These are phyloP conservation scores for Agrochola lychnidis DNA, from an alignment of 2,888 invertebrate genomes.

Conservation along the genomic window DNA sequence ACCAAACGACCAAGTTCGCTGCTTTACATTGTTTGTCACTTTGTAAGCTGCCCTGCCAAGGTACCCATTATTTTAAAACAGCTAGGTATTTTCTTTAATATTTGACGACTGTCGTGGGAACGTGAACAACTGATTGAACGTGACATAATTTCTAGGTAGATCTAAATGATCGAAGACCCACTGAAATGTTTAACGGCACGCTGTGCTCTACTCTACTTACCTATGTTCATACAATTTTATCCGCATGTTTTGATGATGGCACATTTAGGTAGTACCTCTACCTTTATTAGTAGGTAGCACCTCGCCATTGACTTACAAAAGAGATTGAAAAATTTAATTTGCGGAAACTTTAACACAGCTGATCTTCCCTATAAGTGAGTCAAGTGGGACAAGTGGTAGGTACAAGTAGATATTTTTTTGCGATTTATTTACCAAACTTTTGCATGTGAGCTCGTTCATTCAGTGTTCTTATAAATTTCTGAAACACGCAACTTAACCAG, in stretches of 20 bases:
- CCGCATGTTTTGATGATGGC: not conserved
- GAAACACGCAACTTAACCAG: not conserved
- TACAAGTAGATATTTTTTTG: not conserved
- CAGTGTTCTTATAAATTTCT: not conserved
- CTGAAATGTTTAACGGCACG: constrained; percentile 1
- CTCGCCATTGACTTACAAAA: not conserved
- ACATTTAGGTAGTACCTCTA: no score
- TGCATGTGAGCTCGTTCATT: not conserved
- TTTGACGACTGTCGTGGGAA: constrained; percentile 32
- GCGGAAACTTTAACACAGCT: not conserved
- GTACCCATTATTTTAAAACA: not conserved
- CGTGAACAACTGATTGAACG: constrained; percentile 18
- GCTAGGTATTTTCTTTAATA: constrained; percentile 27
- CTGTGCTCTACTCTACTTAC: not conserved
- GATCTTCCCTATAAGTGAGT: not conserved
- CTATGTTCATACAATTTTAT: not conserved
- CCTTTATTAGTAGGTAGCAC: no score
- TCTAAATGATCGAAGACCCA: not conserved
- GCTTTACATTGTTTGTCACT: constrained; percentile 1
- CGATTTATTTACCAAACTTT: not conserved
- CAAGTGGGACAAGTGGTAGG: not conserved
- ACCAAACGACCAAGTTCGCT: not conserved
- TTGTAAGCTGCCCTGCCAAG: constrained; percentile 2
- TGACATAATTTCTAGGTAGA: not conserved
- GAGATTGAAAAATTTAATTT: not conserved